These are phyloP conservation scores for Chrosomus eos DNA, from an alignment of 2,797 vertebrate genomes.

Conservation along the genomic window DNA sequence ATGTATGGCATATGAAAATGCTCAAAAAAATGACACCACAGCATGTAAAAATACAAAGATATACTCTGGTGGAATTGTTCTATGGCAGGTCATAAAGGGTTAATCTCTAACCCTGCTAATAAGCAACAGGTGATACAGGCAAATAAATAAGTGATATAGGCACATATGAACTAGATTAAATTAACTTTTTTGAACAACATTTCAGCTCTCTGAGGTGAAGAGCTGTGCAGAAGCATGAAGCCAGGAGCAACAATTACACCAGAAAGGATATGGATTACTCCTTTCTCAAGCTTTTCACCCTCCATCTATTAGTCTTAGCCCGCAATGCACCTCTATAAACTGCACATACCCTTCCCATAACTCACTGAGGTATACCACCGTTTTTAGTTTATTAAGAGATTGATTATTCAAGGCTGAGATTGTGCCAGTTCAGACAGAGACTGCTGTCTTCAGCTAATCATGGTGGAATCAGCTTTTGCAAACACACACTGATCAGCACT, in stretches of 20 bases:
- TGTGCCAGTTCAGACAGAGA: slow-evolving; percentile 35
- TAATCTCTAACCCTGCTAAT: not conserved
- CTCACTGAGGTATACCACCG: slow-evolving; percentile 51
- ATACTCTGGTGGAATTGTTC: no score
- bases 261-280: not conserved
- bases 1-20: no score
- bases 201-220: not conserved
- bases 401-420: slow-evolving; percentile 52
- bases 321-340: slow-evolving; percentile 13
- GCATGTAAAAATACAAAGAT: no score
- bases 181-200: not conserved
- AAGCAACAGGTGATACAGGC: not conserved
- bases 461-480: slow-evolving; percentile 66
- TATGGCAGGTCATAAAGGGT: no score
- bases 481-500: slow-evolving; percentile 55
- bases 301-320: not conserved
- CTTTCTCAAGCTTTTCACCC: not conserved
- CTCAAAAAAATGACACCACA: no score
- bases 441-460: slow-evolving; percentile 58
- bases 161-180: not conserved
- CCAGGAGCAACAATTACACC: not conserved
- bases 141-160: no score
- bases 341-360: slow-evolving; percentile 29
- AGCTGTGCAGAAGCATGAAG: not conserved
- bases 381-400: slow-evolving; percentile 60